These are phyloP conservation scores for Agrotis puta DNA, from an alignment of 2,888 invertebrate genomes.

Conservation along the genomic window DNA sequence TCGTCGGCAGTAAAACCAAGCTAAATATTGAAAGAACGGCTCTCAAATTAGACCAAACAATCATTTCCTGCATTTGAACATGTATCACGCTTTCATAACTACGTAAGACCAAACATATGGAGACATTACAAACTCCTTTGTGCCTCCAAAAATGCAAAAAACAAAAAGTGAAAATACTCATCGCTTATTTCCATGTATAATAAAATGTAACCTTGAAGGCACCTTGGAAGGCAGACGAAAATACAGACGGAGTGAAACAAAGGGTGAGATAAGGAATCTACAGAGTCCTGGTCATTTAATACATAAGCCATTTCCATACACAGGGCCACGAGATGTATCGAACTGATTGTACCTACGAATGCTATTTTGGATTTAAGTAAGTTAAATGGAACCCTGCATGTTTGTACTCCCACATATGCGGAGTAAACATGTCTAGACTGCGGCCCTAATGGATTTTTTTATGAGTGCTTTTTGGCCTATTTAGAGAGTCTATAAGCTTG, in stretches of 20 bases:
- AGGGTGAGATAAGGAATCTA: conserved; percentile 79
- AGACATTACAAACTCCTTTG: conserved; percentile 34
- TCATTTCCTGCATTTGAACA: conserved; percentile 5
- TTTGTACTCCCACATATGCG: conserved; percentile 74
- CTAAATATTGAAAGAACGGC: not conserved
- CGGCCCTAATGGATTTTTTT: conserved; percentile 10
- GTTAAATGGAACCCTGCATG: conserved; percentile 84
- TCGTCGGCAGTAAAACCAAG: not conserved
- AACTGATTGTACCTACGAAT: conserved; percentile 72
- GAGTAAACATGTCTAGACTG: conserved; percentile 65
- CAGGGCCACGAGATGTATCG: conserved; percentile 80
- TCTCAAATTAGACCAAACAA: not conserved
- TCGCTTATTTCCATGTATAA: conserved; percentile 51
- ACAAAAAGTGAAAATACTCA: conserved; percentile 19
- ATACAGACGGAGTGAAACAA: conserved; percentile 73
- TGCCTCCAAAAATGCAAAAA: conserved; percentile 35
- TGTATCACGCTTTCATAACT: not conserved
- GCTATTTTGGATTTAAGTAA: conserved; percentile 78
- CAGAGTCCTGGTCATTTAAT: conserved; percentile 75
- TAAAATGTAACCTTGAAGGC: conserved; percentile 72
- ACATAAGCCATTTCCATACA: conserved; percentile 83
- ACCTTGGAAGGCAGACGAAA: conserved; percentile 63
- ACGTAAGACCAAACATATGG: conserved; percentile 21
- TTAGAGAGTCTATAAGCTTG: not conserved
- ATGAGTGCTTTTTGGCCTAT: not conserved